Evolutionary conservation across 2,797 vertebrate species (phyloP).

Genomic region (Selene dorsalis): DNA sequence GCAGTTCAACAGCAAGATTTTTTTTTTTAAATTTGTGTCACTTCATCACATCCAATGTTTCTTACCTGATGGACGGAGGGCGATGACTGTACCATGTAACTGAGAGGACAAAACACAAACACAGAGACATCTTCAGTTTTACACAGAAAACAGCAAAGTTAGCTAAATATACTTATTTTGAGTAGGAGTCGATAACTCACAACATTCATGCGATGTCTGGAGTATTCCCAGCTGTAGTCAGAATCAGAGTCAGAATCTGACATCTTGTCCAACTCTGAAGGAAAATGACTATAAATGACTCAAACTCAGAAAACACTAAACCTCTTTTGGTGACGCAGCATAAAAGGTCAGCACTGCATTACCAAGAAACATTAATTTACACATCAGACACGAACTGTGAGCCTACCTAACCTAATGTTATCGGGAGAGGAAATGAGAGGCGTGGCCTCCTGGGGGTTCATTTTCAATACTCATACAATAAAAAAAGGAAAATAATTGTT

Average conservation of each 20-base stretch:
- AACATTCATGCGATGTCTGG: fast-evolving
- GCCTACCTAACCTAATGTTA: background rate
- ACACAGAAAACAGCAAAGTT: background rate
- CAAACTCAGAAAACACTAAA: background rate
- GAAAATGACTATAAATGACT: background rate
- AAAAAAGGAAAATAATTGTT: too few relatives aligned
- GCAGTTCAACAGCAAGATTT: too few relatives aligned
- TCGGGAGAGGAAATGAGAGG: background rate
- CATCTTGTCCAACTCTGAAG: slow-evolving; percentile 64
- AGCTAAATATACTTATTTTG: background rate
- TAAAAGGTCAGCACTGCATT: too few relatives aligned
- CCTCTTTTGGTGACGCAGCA: too few relatives aligned
- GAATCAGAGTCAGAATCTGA: slow-evolving; percentile 54
- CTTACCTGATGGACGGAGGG: slow-evolving; percentile 56
- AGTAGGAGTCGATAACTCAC: slow-evolving; percentile 43
- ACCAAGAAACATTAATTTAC: too few relatives aligned
- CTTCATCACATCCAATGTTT: background rate
- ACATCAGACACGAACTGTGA: too few relatives aligned
- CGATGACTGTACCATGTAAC: background rate
- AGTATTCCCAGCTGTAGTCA: background rate
- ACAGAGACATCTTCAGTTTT: background rate
- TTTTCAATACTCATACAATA: too few relatives aligned
- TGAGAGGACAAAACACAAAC: background rate
- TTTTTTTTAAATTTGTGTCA: too few relatives aligned
- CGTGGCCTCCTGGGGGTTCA: background rate